Evolutionary conservation across 2,888 invertebrate genomes (phyloP).

Genomic region (Philaethria dido): DNA sequence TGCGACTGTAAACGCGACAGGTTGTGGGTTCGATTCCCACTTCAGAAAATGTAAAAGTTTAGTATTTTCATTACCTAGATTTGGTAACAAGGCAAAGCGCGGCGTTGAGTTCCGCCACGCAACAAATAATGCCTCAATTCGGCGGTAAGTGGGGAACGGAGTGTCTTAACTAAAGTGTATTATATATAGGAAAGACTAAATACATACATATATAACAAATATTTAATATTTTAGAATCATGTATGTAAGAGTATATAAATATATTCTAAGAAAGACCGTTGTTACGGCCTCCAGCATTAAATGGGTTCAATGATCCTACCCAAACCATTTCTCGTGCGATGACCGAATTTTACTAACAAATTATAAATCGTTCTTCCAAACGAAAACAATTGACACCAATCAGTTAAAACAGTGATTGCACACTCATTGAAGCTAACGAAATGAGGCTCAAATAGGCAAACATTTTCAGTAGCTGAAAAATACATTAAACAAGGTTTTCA

Average conservation of each 20-base stretch:
- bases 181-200: too few species aligned
- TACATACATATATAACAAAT: too few species aligned
- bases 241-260: not conserved
- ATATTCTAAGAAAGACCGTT: not conserved
- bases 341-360: slow-evolving; percentile 38
- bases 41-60: too few species aligned
- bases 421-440: slow-evolving; percentile 14
- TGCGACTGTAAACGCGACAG: too few species aligned
- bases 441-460: slow-evolving; percentile 24
- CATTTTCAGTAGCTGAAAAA: slow-evolving; percentile 24
- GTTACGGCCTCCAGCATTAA: not conserved
- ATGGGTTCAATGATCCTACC: slow-evolving; percentile 35
- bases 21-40: too few species aligned
- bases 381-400: slow-evolving; percentile 42
- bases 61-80: too few species aligned
- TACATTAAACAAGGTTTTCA: not conserved
- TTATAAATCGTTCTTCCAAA: slow-evolving; percentile 28
- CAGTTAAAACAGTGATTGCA: slow-evolving; percentile 15
- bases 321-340: slow-evolving; percentile 34
- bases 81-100: too few species aligned
- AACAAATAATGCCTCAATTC: too few species aligned
- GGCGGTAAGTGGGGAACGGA: too few species aligned
- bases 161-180: too few species aligned
- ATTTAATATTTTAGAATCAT: too few species aligned
- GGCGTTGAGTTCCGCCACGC: too few species aligned